Evolutionary conservation across 2,113 vertebrate species (phyloP).

Genomic region (Psittacus erithacus): DNA sequence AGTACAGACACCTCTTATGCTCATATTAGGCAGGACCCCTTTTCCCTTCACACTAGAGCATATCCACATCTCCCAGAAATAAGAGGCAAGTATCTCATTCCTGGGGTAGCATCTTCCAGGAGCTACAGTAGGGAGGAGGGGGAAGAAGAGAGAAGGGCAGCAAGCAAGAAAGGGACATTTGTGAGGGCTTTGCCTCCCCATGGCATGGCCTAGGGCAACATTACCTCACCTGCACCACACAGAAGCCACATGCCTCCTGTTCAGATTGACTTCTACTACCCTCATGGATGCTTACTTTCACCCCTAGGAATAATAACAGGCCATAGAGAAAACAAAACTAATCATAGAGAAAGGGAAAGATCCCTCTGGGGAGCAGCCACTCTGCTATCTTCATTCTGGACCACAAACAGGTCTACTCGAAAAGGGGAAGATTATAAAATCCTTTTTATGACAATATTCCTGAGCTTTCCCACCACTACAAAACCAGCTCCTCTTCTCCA

Average conservation of each 20-base stretch:
- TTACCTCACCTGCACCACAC: neutral
- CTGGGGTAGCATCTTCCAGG: neutral
- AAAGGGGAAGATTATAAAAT: neutral
- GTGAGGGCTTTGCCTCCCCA: neutral
- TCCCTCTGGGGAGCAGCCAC: neutral
- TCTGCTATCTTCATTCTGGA: fast-evolving
- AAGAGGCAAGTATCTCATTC: neutral
- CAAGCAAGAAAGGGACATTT: neutral
- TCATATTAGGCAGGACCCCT: neutral
- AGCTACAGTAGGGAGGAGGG: fast-evolving
- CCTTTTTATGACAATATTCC: neutral
- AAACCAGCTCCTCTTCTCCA: neutral
- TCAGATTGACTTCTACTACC: neutral
- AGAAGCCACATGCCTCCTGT: neutral
- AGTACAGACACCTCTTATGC: fast-evolving
- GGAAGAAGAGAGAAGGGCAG: neutral
- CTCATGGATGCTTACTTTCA: neutral
- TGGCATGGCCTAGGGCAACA: neutral
- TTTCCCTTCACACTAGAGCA: neutral
- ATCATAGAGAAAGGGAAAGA: too few relatives aligned
- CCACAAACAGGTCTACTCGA: too few relatives aligned
- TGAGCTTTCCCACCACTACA: neutral
- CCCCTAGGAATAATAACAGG: neutral
- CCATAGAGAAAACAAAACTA: neutral
- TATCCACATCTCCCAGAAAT: neutral